A percentile compares a stretch with the other conserved stretches of the same genome.
Conservation (phyloP, 2,113 vertebrate genomes). For the Nycticorax nycticorax region DNA sequence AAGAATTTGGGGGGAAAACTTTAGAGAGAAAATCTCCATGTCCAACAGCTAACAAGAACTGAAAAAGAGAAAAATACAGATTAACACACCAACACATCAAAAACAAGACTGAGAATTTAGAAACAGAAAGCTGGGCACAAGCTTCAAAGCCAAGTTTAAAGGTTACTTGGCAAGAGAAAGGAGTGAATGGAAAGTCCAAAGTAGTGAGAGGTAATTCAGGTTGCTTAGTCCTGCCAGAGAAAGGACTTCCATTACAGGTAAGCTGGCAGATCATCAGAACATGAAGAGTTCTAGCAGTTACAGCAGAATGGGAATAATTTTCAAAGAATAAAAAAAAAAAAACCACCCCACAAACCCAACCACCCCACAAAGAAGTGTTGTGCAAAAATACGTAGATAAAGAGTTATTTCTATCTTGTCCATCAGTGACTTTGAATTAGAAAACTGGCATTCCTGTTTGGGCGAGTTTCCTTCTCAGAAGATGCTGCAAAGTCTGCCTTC, state of each 20-base stretch:
- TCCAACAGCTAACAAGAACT: not conserved
- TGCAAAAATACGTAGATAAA: not conserved
- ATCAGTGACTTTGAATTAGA: not conserved
- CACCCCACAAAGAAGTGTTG: not conserved
- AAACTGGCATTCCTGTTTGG: not conserved
- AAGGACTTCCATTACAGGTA: not conserved
- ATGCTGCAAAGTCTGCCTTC: not conserved
- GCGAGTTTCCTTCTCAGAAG: not conserved
- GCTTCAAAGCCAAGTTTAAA: constrained; percentile 37
- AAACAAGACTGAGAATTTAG: not conserved
- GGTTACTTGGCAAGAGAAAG: not conserved
- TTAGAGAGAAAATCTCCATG: not conserved
- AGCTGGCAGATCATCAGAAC: not conserved
- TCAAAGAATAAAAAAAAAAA: not conserved
- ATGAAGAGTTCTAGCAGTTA: not conserved
- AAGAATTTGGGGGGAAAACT: not conserved
- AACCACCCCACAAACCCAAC: not conserved
- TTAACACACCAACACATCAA: not conserved
- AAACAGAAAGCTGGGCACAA: not conserved
- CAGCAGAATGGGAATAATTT: not conserved
- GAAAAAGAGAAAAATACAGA: not conserved
- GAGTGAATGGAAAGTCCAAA: not conserved
- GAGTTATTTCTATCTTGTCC: not conserved
- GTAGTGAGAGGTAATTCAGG: not conserved
- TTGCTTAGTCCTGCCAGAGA: not conserved